Evolutionary conservation across 2,888 invertebrate genomes (phyloP).

Genomic region (Tiliacea aurago): DNA sequence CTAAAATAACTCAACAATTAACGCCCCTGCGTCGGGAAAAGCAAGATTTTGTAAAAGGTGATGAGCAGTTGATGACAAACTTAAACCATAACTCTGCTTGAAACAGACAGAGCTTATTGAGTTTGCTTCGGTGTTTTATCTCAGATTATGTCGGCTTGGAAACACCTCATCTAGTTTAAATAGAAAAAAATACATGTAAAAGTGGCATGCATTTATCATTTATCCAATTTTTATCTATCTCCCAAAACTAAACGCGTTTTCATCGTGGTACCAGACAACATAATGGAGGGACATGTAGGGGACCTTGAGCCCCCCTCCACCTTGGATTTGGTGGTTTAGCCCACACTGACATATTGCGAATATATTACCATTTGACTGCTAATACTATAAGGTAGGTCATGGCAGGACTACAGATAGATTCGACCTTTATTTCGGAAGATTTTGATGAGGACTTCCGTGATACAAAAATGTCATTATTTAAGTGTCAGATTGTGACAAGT

Average conservation of each 20-base stretch:
- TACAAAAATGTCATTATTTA: background rate
- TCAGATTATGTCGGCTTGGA: no score
- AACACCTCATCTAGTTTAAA: no score
- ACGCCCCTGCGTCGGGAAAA: no score
- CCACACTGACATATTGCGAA: constrained; percentile 72
- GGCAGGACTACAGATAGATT: constrained; percentile 29
- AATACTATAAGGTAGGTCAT: constrained; percentile 50
- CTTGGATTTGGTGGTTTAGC: constrained; percentile 63
- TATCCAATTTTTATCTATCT: background rate
- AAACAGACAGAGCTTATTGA: no score
- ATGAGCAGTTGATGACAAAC: no score
- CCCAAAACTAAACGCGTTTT: constrained; percentile 17
- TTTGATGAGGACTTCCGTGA: background rate
- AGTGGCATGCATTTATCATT: no score
- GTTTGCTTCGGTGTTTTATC: no score
- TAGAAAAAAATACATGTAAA: no score
- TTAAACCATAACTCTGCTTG: no score
- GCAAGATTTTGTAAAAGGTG: no score
- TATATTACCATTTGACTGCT: constrained; percentile 64
- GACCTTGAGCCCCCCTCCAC: constrained; percentile 76
- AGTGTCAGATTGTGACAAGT: no score
- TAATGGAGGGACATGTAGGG: constrained; percentile 68
- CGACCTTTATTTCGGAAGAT: constrained; percentile 24
- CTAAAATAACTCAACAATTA: no score
- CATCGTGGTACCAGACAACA: constrained; percentile 50